Base-by-base conservation (phyloP, 2,888 invertebrate genomes). In the Psylliodes chrysocephalus region DNA sequence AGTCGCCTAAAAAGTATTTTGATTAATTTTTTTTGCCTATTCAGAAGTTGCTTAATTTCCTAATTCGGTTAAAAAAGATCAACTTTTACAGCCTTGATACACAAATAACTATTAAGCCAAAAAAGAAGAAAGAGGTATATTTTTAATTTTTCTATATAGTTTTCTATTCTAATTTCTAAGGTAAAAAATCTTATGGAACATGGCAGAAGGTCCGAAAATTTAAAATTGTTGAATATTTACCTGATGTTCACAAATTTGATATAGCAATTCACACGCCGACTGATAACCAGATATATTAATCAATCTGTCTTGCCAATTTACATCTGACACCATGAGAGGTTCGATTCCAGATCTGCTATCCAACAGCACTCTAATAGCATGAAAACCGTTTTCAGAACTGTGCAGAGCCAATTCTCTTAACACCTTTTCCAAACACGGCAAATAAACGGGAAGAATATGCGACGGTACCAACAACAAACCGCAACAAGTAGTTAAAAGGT, bases 211-310 rank as follows among this genome's bases (percentile, higher is more conserved):
- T n/a, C n/a, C n/a, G n/a, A n/a, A n/a, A n/a, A n/a, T n/a, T n/a
- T n/a, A n/a, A n/a, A n/a, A n/a, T n/a, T n/a, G n/a, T n/a, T n/a
- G n/a, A n/a, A n/a, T n/a, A n/a, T n/a, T n/a, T n/a, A 80, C 80
- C 75, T 82, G 81, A 71, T 81, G 86, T 84, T 56, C 89, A 73
- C 94, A 94, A 64, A 95, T 85, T 80, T 92, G 91, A 73, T 91
- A 92, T 60, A 94, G 85, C 62, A 94, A 84, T 82, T 93, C 92
- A 73, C 95, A 93, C 22, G 94, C 91, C 28, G 89, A 86, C 66
- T 89, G 88, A 54, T 83, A 80, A 1, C 81, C 81, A 14, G 79
- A 78, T 1, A 80, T 72, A 78, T 82, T 81, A 54, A 82, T 74
- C 25, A 81, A 63, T 54, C 77, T 72, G 38, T 81, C 79, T 33